phyloP scores from a whole-genome alignment of 2,888 invertebrate species.

The Synergus gifuensis region DNA sequence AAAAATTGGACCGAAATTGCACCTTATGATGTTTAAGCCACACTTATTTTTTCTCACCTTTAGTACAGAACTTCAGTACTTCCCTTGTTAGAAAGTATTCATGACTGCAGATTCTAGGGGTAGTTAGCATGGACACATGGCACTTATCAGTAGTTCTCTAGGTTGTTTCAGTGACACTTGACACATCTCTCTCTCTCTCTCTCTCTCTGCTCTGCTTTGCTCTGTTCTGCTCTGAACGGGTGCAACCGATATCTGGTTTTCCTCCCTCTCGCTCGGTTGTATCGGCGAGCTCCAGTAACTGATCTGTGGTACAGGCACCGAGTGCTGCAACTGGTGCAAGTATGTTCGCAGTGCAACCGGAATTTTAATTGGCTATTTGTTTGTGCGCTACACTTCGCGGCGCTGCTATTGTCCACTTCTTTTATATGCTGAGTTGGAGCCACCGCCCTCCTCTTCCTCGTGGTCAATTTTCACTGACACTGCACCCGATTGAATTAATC shows the following conservation, averaged over 20 bases:
- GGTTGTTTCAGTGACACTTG: neutral
- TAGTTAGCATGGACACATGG: no score
- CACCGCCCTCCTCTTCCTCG: slow-evolving; percentile 53
- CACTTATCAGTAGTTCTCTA: no score
- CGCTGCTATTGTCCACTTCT: slow-evolving; percentile 64
- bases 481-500: slow-evolving; percentile 17
- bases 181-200: neutral
- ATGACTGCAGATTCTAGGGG: no score
- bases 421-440: slow-evolving; percentile 52
- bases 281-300: neutral
- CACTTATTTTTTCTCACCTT: slow-evolving; percentile 32
- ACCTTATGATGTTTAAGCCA: slow-evolving; percentile 25
- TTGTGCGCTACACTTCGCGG: slow-evolving; percentile 71
- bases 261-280: slow-evolving; percentile 1
- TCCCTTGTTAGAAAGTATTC: no score
- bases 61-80: no score
- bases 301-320: slow-evolving; percentile 46
- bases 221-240: neutral
- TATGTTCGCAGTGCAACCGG: slow-evolving; percentile 72
- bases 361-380: slow-evolving; percentile 75
- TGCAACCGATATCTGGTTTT: slow-evolving; percentile 14
- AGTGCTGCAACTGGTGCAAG: slow-evolving; percentile 71
- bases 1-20: slow-evolving; percentile 19
- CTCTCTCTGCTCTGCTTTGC: no score
- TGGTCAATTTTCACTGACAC: slow-evolving; percentile 56